These are phyloP conservation scores for Eolophus roseicapilla DNA, from an alignment of 2,113 vertebrate genomes.

Conservation along the genomic window DNA sequence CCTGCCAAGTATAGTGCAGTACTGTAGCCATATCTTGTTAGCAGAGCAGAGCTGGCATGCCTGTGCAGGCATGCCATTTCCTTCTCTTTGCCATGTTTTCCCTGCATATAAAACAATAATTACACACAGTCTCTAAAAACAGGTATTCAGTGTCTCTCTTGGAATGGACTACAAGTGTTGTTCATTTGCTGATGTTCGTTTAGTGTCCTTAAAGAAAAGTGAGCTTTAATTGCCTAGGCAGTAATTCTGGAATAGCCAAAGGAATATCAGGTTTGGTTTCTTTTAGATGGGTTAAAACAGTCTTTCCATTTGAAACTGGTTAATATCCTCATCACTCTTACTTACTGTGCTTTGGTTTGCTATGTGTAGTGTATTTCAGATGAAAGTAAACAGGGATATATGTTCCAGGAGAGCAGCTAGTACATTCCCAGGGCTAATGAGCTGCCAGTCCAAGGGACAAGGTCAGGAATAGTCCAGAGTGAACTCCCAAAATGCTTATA, in stretches of 20 bases:
- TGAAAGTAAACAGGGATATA: neutral
- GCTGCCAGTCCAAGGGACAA: neutral
- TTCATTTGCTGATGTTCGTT: neutral
- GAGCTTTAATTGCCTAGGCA: fast-evolving
- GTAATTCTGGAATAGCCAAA: neutral
- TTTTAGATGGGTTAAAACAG: neutral
- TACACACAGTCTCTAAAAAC: neutral
- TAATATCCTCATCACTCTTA: neutral
- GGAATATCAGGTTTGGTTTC: neutral
- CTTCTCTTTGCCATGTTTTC: neutral
- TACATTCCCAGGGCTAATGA: slow-evolving; percentile 2
- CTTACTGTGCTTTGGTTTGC: neutral
- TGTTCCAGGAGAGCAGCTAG: neutral
- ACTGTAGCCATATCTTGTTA: neutral
- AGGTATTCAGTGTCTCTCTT: neutral
- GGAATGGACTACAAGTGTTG: neutral
- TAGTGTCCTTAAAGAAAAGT: neutral
- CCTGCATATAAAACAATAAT: neutral
- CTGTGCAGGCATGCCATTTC: neutral
- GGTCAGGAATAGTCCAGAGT: neutral
- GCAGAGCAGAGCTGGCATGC: neutral
- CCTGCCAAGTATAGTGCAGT: neutral
- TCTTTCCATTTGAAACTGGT: neutral
- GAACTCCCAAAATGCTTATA: neutral
- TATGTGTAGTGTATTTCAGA: neutral